Conservation (phyloP, 2,797 vertebrate species). For the Pelobates cultripes region DNA sequence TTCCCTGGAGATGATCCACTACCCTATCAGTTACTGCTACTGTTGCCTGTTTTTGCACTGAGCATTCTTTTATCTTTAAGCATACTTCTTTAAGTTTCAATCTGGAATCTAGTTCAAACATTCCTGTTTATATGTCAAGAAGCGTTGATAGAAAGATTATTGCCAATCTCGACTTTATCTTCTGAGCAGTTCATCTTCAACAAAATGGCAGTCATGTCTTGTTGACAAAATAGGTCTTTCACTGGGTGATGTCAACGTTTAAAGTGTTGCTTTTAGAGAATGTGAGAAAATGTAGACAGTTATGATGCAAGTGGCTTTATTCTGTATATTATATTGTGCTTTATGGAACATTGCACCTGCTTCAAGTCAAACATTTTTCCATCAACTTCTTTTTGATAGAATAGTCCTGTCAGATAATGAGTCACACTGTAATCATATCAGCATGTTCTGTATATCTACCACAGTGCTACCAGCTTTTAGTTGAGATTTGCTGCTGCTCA, state of each 20-base stretch:
- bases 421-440: constrained; percentile 57
- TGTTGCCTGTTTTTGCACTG: too few species aligned
- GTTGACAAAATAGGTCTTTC: neutral
- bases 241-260: constrained; percentile 18
- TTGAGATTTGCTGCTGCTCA: constrained; percentile 55
- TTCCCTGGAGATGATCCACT: too few species aligned
- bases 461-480: constrained; percentile 55
- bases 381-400: constrained; percentile 55
- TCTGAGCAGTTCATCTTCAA: neutral
- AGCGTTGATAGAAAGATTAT: neutral
- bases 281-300: constrained; percentile 20
- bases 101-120: neutral
- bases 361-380: constrained; percentile 51
- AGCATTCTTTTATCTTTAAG: neutral
- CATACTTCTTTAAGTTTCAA: neutral
- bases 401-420: constrained; percentile 57
- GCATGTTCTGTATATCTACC: constrained; percentile 55
- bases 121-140: neutral
- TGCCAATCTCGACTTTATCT: neutral
- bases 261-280: constrained; percentile 16
- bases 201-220: constrained; percentile 1
- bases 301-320: constrained; percentile 22
- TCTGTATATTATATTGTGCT: constrained; percentile 28
- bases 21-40: too few species aligned
- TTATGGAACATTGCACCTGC: constrained; percentile 52